Conservation (phyloP, 2,797 vertebrate species). For the Scyliorhinus canicula region DNA sequence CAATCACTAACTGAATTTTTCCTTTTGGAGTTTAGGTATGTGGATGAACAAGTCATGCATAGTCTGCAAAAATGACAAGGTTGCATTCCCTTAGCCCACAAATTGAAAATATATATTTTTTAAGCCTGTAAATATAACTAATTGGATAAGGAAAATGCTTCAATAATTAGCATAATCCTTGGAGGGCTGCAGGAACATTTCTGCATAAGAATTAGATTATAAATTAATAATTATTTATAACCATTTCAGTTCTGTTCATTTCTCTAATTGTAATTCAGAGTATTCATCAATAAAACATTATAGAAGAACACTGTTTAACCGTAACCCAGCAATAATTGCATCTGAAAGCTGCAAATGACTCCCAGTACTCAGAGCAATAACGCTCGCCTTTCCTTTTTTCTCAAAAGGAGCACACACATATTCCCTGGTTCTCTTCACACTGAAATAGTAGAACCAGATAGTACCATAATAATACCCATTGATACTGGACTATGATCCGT, state of each 20-base stretch:
- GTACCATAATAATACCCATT: background rate
- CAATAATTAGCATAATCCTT: background rate
- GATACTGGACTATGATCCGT: background rate
- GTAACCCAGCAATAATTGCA: background rate
- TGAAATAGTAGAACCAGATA: background rate
- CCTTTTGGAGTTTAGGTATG: background rate
- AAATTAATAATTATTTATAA: constrained; percentile 29
- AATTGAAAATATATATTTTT: background rate
- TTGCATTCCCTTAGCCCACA: background rate
- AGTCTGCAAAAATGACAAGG: background rate
- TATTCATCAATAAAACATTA: constrained; percentile 24
- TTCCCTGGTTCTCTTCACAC: background rate
- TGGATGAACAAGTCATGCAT: background rate
- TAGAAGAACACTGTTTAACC: background rate
- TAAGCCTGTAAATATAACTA: background rate
- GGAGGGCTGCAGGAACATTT: background rate
- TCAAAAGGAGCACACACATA: background rate
- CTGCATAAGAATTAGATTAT: constrained; percentile 1
- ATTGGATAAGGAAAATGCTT: background rate
- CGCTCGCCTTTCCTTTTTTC: background rate
- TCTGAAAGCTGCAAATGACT: background rate
- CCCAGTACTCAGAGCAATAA: background rate
- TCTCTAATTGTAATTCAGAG: background rate
- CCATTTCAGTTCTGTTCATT: constrained; percentile 4
- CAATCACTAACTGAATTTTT: background rate